Evolutionary conservation across 2,113 vertebrate species (phyloP), one percentile per base, ranked within the genome.

Genomic region (Peromyscus maniculatus): DNA sequence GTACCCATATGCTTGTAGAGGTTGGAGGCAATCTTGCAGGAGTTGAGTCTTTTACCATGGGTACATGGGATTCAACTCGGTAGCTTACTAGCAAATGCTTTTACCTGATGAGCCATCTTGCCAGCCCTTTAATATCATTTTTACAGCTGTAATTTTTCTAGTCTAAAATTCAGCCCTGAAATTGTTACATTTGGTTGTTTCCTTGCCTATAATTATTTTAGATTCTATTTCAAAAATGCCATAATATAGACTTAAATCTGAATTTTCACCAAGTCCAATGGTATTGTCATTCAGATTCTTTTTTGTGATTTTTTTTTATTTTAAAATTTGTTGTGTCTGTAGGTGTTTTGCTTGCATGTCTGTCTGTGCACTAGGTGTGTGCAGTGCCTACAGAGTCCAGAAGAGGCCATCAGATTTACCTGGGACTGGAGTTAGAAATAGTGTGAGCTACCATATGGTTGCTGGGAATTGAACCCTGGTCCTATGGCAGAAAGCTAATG

Each of bases 121-220:
- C 19, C 19, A 43, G 3, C 17, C 26, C 64, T 66, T 28, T 52
- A 71, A 36, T 93, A 15, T 87, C 0, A 84, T 96, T 94, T 96
- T 96, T 59, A n/a, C 26, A 11, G 21, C 46, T 97, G n/a, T 84
- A 69, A 67, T 87, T 93, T 97, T 96, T 96, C n/a, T 91, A 57
- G 22, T 88, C 15, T 78, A 78, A 80, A 46, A 84, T 86, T 22
- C 11, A 71, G 31, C 39, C 10, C 26, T 66, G 69, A 66, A 94
- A 87, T 46, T 2, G 5, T 91, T 92, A 57, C 19, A 91, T 95
- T 94, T 93, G 74, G 64, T 92, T 82, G 59, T 93, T 64, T 96
- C 43, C 43, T 96, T 94, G 36, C 16, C 16, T 49, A 9, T 90
- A 71, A 87, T 71, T 96, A 69, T 86, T 91, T 95, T 89, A 91